phyloP scores from a whole-genome alignment of 2,888 invertebrate genomes.

The Ennomos fuscantarius region DNA sequence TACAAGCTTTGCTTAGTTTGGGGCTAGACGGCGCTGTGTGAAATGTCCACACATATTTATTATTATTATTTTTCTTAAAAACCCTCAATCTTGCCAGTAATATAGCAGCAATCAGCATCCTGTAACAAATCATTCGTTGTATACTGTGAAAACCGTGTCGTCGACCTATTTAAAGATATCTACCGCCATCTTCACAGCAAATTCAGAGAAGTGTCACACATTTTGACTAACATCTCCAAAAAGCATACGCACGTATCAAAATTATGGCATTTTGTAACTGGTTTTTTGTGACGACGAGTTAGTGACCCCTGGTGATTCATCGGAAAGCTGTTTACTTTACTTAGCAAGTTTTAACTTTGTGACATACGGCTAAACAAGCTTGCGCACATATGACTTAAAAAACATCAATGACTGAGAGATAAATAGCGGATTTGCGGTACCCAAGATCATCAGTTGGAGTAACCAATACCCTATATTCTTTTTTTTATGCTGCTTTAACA shows the following conservation, averaged over 20 bases:
- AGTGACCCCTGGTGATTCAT: constrained; percentile 73
- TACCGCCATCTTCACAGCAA: constrained; percentile 27
- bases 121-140: background rate
- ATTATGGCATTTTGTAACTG: constrained; percentile 65
- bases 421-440: too few species aligned
- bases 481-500: too few species aligned
- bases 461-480: too few species aligned
- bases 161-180: constrained; percentile 31
- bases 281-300: constrained; percentile 58
- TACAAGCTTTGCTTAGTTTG: too few species aligned
- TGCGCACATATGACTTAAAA: background rate
- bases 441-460: too few species aligned
- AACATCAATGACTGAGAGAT: too few species aligned
- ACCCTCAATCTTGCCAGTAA: too few species aligned
- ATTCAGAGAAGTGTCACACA: constrained; percentile 57
- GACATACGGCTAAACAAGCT: constrained; percentile 11
- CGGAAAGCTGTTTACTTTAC: constrained; percentile 57
- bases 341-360: constrained; percentile 38
- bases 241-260: constrained; percentile 50
- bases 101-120: background rate
- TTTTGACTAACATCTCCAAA: constrained; percentile 52
- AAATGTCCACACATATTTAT: too few species aligned
- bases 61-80: too few species aligned
- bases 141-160: constrained; percentile 8
- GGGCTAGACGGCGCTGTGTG: too few species aligned